phyloP scores from a whole-genome alignment of 2,113 vertebrate genomes.

The Trematocara variabile region DNA sequence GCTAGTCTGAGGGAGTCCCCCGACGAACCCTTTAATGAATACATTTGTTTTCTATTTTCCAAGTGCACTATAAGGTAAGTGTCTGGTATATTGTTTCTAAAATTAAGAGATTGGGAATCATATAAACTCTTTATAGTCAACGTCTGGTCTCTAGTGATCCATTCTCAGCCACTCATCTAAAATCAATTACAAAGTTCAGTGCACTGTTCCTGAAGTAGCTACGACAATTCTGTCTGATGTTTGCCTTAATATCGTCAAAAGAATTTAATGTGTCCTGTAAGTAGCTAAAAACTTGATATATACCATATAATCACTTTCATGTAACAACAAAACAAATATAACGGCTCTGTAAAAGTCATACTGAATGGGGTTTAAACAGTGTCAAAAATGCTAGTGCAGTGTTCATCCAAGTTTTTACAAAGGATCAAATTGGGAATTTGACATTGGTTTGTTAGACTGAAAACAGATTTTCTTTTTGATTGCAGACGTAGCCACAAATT shows the following conservation, averaged over 20 bases:
- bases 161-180: neutral
- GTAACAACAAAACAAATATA: neutral
- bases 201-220: neutral
- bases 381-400: neutral
- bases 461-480: neutral
- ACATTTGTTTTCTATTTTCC: slow-evolving; percentile 10
- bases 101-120: neutral
- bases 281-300: neutral
- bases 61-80: slow-evolving; percentile 1
- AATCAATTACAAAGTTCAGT: neutral
- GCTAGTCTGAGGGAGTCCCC: neutral
- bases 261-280: neutral
- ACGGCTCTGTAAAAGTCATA: neutral
- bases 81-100: neutral
- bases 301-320: neutral
- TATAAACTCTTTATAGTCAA: neutral
- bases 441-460: slow-evolving; percentile 24
- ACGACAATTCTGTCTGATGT: neutral
- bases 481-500: neutral
- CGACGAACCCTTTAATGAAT: slow-evolving; percentile 22
- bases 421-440: slow-evolving; percentile 36
- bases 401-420: neutral
- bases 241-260: neutral
- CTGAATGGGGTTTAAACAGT: slow-evolving; percentile 4
- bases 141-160: neutral